Percentiles rank a stretch among this genome's conserved stretches.
These are phyloP conservation scores for Euzetes globulus DNA, from an alignment of 2,888 invertebrate species.

Conservation along the genomic window DNA sequence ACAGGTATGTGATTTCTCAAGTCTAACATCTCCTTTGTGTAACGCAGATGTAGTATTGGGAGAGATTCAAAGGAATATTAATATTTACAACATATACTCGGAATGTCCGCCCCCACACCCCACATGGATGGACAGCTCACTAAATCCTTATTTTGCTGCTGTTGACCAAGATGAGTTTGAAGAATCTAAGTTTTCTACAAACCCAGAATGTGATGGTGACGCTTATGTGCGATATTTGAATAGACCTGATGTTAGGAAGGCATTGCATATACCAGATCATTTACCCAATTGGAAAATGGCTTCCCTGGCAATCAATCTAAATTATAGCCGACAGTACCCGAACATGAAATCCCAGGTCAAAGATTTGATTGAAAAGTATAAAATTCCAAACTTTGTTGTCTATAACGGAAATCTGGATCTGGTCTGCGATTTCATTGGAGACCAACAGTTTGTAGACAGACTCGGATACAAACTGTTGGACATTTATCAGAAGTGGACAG, in stretches of 20 bases:
- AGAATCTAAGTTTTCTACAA: no score
- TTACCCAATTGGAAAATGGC: background rate
- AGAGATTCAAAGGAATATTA: no score
- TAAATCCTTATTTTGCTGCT: no score
- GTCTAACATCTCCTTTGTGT: no score
- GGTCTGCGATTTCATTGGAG: background rate
- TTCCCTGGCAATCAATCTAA: background rate
- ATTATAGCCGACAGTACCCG: background rate
- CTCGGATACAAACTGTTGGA: background rate
- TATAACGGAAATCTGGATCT: background rate
- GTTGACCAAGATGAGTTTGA: no score
- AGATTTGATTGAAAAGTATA: background rate
- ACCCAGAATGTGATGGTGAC: background rate
- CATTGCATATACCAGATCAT: background rate
- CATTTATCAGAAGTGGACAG: background rate
- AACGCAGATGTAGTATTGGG: no score
- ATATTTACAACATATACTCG: no score
- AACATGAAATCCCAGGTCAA: background rate
- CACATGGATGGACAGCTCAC: no score
- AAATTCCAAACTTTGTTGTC: background rate
- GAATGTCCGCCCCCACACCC: no score
- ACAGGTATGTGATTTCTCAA: no score
- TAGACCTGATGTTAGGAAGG: background rate
- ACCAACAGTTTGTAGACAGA: background rate
- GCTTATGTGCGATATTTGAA: background rate